Conservation (phyloP, 1,140 invertebrate species). For the Bombus confusus region DNA sequence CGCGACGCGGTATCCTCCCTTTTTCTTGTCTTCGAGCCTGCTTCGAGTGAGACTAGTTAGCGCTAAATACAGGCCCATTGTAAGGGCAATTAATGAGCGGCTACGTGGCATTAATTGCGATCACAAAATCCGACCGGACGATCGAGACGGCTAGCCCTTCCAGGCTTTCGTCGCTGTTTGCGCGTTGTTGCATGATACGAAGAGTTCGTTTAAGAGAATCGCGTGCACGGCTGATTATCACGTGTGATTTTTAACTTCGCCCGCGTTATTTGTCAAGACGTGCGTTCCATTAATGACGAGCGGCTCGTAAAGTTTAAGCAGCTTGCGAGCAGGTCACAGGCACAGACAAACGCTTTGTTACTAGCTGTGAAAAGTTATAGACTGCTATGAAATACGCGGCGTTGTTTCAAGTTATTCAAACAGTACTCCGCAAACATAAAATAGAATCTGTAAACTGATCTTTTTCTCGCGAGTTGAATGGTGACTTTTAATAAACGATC, state of each 20-base stretch:
- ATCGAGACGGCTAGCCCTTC: not conserved
- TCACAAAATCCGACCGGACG: conserved; percentile 12
- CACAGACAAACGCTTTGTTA: not conserved
- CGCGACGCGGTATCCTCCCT: conserved; percentile 11
- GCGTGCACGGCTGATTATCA: conserved; percentile 21
- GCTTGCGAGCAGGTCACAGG: not conserved
- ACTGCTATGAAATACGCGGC: not conserved
- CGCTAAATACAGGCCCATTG: conserved; percentile 18
- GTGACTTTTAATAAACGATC: not conserved
- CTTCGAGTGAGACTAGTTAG: conserved; percentile 29
- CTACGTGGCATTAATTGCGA: conserved; percentile 30
- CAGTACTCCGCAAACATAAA: not conserved
- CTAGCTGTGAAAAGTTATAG: not conserved
- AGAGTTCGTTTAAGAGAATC: not conserved
- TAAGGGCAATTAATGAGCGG: conserved; percentile 27
- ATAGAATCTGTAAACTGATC: not conserved
- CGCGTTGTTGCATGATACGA: not conserved
- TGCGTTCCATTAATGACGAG: not conserved
- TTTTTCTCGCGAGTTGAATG: not conserved
- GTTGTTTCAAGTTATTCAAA: not conserved
- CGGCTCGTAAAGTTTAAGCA: not conserved
- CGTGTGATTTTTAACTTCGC: not conserved
- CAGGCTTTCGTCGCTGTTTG: not conserved
- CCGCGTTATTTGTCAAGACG: not conserved
- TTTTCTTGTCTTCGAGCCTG: not conserved